Conservation (phyloP, 2,113 vertebrate species). For the Riparia riparia region DNA sequence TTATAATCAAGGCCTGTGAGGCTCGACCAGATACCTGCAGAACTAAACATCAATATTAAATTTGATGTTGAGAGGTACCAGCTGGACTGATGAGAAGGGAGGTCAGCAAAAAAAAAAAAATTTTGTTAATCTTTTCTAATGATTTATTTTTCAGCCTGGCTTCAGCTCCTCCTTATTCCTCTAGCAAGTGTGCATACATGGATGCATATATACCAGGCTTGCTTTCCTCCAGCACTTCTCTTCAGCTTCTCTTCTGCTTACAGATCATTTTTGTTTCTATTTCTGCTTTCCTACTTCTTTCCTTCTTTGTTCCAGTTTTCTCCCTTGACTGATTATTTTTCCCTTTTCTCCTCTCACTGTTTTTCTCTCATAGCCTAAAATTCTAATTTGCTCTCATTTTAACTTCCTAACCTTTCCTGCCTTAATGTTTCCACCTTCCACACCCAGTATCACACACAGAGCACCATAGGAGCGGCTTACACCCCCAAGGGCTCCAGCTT, state of each 20-base stretch:
- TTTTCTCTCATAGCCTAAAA: neutral
- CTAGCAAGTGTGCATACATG: neutral
- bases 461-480: neutral
- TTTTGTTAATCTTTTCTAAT: neutral
- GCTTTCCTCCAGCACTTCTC: neutral
- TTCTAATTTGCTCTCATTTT: neutral
- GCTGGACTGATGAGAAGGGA: neutral
- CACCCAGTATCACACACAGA: neutral
- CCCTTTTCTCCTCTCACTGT: neutral
- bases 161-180: neutral
- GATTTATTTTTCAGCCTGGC: neutral
- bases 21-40: neutral
- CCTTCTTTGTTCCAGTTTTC: neutral
- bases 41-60: neutral
- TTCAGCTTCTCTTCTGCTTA: neutral
- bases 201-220: neutral
- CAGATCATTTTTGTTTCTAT: neutral
- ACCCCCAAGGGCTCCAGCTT: neutral
- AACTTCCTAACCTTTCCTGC: neutral
- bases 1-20: neutral
- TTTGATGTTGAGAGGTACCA: accelerated
- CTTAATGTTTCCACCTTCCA: neutral
- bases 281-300: neutral
- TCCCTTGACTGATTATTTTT: neutral
- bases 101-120: neutral